These are phyloP conservation scores for Meta bourneti DNA, from an alignment of 2,888 invertebrate genomes.

Conservation along the genomic window DNA sequence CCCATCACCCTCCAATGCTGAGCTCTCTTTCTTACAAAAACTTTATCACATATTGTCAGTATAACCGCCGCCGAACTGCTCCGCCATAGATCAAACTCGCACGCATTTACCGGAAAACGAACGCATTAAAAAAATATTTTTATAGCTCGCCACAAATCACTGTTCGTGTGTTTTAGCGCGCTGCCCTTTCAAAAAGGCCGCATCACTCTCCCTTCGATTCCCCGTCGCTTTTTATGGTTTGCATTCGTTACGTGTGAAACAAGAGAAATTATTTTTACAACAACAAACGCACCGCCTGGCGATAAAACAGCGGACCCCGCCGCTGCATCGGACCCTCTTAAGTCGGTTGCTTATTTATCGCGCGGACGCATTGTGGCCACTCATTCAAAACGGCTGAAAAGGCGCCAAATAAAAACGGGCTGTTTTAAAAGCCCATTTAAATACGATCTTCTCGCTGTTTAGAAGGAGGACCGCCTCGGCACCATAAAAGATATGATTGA, in stretches of 20 bases:
- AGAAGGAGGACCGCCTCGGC: constrained; percentile 1
- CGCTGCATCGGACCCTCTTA: neutral
- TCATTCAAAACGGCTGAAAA: constrained; percentile 58
- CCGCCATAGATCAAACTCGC: neutral
- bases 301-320: constrained; percentile 31
- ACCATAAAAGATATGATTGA: constrained; percentile 73
- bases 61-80: neutral
- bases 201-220: neutral
- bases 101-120: neutral
- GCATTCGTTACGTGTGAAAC: constrained; percentile 34
- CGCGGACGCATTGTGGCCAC: neutral
- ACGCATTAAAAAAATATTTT: neutral
- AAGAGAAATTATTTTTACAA: constrained; percentile 57
- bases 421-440: constrained; percentile 69
- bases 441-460: constrained; percentile 43
- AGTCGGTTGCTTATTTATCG: constrained; percentile 59
- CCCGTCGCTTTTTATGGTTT: neutral
- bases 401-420: constrained; percentile 58
- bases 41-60: neutral
- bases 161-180: neutral
- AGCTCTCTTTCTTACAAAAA: neutral
- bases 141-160: neutral
- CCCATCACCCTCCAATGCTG: neutral
- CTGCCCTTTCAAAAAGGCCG: neutral
- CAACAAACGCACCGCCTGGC: constrained; percentile 23